Conservation (phyloP, 1,140 invertebrate species). For the Euschistus heros region DNA sequence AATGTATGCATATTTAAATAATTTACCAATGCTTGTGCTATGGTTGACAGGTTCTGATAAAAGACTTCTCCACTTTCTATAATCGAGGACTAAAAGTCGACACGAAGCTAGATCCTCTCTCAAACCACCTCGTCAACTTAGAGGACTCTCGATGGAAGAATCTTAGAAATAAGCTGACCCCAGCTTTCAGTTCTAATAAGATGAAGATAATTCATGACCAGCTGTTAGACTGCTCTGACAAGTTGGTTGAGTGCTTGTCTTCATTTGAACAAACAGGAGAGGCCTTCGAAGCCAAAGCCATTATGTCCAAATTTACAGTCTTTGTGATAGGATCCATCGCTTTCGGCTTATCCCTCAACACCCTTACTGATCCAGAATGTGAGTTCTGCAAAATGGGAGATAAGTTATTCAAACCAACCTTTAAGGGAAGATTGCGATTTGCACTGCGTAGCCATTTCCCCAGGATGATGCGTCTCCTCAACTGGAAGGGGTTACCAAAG, state of each 20-base stretch:
- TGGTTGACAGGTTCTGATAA: slow-evolving; percentile 36
- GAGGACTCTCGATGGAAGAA: slow-evolving; percentile 34
- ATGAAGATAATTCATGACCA: slow-evolving; percentile 32
- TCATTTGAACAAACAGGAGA: background rate
- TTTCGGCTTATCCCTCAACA: slow-evolving; percentile 49
- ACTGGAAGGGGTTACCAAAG: slow-evolving; percentile 13
- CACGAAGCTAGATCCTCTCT: slow-evolving; percentile 28
- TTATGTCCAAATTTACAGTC: slow-evolving; percentile 47
- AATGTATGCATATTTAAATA: background rate
- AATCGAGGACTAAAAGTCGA: slow-evolving; percentile 34
- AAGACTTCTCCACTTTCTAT: slow-evolving; percentile 39
- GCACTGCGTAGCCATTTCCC: slow-evolving; percentile 20
- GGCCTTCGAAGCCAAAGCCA: slow-evolving; percentile 41
- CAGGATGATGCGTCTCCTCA: slow-evolving; percentile 11
- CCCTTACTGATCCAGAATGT: slow-evolving; percentile 37
- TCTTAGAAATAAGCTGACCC: slow-evolving; percentile 33
- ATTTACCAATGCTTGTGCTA: background rate
- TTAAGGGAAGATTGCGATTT: background rate
- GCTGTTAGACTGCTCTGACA: slow-evolving; percentile 29
- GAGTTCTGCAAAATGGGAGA: slow-evolving; percentile 24
- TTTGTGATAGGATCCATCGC: slow-evolving; percentile 51
- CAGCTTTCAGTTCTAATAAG: slow-evolving; percentile 30
- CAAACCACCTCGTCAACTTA: slow-evolving; percentile 30
- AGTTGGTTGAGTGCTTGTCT: slow-evolving; percentile 33
- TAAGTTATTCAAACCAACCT: slow-evolving; percentile 12